A percentile compares a stretch with the other conserved stretches of the same genome.
Evolutionary conservation across 2,888 invertebrate species (phyloP).

Genomic region (Nephrotoma guestfalica): DNA sequence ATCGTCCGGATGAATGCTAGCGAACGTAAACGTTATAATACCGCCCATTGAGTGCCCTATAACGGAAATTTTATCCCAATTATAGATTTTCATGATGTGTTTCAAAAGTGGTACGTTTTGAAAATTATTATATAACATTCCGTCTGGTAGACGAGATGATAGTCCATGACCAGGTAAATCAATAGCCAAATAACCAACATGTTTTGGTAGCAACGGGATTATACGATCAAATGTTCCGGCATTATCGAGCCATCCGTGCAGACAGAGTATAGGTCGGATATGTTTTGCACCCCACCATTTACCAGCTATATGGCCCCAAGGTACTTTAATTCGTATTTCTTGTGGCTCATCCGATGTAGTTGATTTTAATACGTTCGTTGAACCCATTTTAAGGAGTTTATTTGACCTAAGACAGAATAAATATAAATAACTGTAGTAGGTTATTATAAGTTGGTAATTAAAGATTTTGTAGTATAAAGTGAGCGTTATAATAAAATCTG

Average conservation of each 20-base stretch:
- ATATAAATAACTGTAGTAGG: too few species aligned
- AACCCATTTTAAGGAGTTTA: background rate
- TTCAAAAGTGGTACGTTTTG: constrained; percentile 37
- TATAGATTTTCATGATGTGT: constrained; percentile 44
- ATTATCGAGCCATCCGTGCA: constrained; percentile 73
- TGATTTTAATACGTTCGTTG: background rate
- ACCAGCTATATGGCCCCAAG: constrained; percentile 53
- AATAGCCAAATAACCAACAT: constrained; percentile 41
- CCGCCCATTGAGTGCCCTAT: constrained; percentile 57
- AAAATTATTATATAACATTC: constrained; percentile 32
- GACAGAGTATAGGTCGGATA: constrained; percentile 45
- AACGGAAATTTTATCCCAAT: constrained; percentile 53
- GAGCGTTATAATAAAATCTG: too few species aligned
- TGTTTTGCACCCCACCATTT: constrained; percentile 54
- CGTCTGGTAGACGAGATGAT: constrained; percentile 51
- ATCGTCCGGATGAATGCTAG: constrained; percentile 39
- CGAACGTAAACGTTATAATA: constrained; percentile 44
- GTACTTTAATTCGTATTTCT: constrained; percentile 24
- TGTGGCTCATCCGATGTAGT: background rate
- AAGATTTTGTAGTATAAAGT: too few species aligned
- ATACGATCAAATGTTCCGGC: constrained; percentile 60
- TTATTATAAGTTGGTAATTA: too few species aligned
- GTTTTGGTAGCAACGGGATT: constrained; percentile 40
- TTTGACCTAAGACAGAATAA: too few species aligned
- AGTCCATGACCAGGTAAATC: constrained; percentile 59